phyloP scores from a whole-genome alignment of 2,797 vertebrate genomes.

The Harpagifer antarcticus region DNA sequence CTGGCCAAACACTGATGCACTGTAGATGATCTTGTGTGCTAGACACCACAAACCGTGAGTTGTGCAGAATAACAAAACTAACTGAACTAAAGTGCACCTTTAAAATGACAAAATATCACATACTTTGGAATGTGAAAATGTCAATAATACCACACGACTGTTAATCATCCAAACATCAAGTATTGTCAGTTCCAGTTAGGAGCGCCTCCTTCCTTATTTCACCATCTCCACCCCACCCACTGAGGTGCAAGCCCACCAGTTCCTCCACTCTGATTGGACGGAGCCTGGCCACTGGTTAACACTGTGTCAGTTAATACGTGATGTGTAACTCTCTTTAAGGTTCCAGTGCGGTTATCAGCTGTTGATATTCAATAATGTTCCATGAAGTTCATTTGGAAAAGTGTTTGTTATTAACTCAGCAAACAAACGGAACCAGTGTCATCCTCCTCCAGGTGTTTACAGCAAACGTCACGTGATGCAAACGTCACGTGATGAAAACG shows the following conservation, averaged over 20 bases:
- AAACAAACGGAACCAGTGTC: slow-evolving; percentile 14
- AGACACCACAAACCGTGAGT: not conserved
- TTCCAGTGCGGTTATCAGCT: slow-evolving; percentile 77
- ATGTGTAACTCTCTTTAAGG: slow-evolving; percentile 78
- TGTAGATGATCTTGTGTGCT: not conserved
- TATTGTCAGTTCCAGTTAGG: not conserved
- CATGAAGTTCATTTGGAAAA: slow-evolving; percentile 36
- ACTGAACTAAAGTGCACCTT: too few species aligned
- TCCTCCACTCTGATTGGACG: slow-evolving; percentile 47
- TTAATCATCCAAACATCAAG: slow-evolving; percentile 10
- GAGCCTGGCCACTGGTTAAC: slow-evolving; percentile 74
- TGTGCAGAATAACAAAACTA: too few species aligned
- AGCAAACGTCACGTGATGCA: not conserved
- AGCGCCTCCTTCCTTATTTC: slow-evolving; percentile 5
- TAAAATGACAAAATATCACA: not conserved
- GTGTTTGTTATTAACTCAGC: slow-evolving; percentile 62
- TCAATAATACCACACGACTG: not conserved
- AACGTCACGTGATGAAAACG: not conserved
- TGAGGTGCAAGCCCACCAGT: slow-evolving; percentile 15
- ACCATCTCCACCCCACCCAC: slow-evolving; percentile 1
- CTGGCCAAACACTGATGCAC: not conserved
- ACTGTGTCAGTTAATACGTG: slow-evolving; percentile 74
- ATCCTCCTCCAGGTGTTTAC: not conserved
- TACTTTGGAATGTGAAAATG: not conserved
- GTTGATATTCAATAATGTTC: slow-evolving; percentile 68